phyloP scores from a whole-genome alignment of 1,140 invertebrate genomes.

The Ceratosolen fusciceps region DNA sequence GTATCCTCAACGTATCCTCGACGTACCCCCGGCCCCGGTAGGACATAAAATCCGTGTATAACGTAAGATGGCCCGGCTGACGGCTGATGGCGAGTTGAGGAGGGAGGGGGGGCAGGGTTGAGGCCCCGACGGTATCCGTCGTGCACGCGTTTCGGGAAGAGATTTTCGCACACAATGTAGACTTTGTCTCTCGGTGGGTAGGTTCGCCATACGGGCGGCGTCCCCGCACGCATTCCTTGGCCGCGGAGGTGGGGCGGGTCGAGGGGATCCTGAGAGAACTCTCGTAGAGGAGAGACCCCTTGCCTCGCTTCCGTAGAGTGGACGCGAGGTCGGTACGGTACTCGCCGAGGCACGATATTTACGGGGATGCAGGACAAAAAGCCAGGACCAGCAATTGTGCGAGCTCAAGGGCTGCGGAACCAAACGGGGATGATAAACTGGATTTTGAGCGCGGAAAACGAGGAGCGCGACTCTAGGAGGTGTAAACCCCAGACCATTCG shows the following conservation, averaged over 20 bases:
- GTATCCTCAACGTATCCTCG: too few species aligned
- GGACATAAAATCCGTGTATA: slow-evolving; percentile 10
- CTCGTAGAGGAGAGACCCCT: neutral
- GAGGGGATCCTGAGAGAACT: neutral
- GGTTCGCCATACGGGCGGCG: neutral
- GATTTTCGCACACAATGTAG: neutral
- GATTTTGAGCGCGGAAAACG: slow-evolving; percentile 38
- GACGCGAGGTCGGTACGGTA: neutral
- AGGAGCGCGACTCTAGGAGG: slow-evolving; percentile 9
- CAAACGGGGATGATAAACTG: slow-evolving; percentile 27
- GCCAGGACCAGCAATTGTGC: slow-evolving; percentile 15
- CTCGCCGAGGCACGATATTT: neutral
- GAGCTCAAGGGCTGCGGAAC: neutral
- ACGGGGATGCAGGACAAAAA: slow-evolving; percentile 15
- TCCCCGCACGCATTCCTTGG: neutral
- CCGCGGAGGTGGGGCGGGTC: neutral
- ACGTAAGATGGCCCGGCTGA: neutral
- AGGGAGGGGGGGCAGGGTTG: too few species aligned
- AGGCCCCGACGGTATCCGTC: too few species aligned
- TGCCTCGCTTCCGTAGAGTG: neutral
- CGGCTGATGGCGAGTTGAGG: neutral
- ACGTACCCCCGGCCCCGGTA: too few species aligned
- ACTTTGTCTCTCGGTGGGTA: too few species aligned
- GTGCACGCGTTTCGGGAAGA: neutral
- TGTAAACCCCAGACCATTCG: neutral